Percentiles rank a stretch among this genome's conserved stretches.
Conservation (phyloP, 1,140 invertebrate species). For the Gonatopus flavifemur region DNA sequence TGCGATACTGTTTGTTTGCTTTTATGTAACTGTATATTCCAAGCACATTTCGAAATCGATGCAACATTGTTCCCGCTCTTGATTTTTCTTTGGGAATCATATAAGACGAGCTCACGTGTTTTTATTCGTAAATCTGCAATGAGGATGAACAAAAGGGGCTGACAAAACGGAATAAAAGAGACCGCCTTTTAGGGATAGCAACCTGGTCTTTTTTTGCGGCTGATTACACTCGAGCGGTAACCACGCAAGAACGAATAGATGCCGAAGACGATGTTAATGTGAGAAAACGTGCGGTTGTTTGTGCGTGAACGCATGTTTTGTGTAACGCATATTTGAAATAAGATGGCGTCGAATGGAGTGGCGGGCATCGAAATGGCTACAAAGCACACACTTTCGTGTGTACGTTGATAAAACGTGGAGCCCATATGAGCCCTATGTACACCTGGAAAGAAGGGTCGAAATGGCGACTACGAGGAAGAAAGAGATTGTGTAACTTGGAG, state of each 20-base stretch:
- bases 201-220: constrained; percentile 29
- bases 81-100: too few species aligned
- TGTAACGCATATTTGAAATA: too few species aligned
- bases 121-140: too few species aligned
- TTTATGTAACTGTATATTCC: too few species aligned
- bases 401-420: constrained; percentile 35
- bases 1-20: too few species aligned
- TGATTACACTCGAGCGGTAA: constrained; percentile 31
- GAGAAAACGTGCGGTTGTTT: constrained; percentile 13
- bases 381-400: too few species aligned
- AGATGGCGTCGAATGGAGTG: constrained; percentile 50
- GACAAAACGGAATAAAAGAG: constrained; percentile 16
- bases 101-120: too few species aligned
- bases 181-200: constrained; percentile 18
- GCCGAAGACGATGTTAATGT: constrained; percentile 7
- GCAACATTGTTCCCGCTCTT: too few species aligned
- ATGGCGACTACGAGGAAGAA: neutral
- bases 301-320: constrained; percentile 17
- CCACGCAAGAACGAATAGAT: constrained; percentile 9
- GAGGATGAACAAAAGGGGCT: too few species aligned
- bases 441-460: constrained; percentile 39
- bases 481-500: constrained; percentile 10
- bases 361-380: constrained; percentile 44
- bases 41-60: too few species aligned
- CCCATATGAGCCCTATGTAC: constrained; percentile 12